Conservation (phyloP, 2,113 vertebrate species). For the Nycticorax nycticorax region DNA sequence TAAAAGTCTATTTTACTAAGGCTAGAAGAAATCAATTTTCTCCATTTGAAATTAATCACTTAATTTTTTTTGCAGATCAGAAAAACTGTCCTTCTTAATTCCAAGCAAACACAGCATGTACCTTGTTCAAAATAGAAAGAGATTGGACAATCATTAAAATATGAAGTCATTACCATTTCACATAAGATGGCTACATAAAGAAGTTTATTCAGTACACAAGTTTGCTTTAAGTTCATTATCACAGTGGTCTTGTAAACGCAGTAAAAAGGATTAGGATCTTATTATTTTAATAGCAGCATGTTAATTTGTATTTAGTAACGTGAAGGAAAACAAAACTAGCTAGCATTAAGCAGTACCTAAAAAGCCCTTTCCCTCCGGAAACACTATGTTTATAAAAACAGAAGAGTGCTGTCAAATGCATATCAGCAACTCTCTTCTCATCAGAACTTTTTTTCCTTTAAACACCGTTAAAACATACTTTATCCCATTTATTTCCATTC, state of each 20-base stretch:
- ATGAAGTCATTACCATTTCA: neutral
- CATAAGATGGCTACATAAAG: neutral
- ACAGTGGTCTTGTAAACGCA: neutral
- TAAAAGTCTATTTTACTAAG: neutral
- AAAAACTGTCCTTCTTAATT: neutral
- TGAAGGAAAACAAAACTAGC: neutral
- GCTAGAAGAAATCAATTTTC: neutral
- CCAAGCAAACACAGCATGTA: neutral
- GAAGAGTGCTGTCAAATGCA: neutral
- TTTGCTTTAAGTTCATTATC: neutral
- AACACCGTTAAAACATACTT: neutral
- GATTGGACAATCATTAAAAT: neutral
- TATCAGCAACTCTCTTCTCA: neutral
- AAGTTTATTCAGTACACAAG: neutral
- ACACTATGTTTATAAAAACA: neutral
- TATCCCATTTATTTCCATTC: slow-evolving; percentile 15
- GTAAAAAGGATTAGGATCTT: neutral
- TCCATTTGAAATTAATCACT: neutral
- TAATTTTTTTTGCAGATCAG: neutral
- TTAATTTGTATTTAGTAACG: neutral
- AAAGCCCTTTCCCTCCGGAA: neutral
- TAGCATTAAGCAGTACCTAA: neutral
- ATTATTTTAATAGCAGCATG: neutral
- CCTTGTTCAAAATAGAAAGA: neutral
- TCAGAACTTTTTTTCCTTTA: neutral